Base-by-base conservation (phyloP, 1,140 invertebrate species). In the Maconellicoccus hirsutus region DNA sequence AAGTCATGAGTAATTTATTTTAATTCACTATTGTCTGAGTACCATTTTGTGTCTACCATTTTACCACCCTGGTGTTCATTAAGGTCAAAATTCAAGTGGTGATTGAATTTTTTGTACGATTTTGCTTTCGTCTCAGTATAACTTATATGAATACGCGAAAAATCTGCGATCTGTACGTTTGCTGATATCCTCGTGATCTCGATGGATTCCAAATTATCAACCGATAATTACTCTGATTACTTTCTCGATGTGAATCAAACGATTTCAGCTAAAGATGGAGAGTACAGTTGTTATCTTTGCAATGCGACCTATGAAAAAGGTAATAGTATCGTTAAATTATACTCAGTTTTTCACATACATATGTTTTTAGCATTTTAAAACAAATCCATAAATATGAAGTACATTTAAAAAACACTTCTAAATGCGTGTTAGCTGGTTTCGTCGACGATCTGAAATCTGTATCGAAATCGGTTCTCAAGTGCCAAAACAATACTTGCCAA, bases 281-380 rank as follows among this genome's bases (percentile, higher is more conserved):
- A 66, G 25, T 66, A 6, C 61, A 66, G 22, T 23, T 66, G 61
- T 66, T 66, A 66, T 23, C 16, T 66, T 4, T 66, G 61, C 21
- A 66, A 66, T 19, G 61, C 61, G 61, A 66, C 61, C 1, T 66
- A 66, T 23, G 61, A 66, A 66, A 66, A 66, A 66, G 61, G 61
- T 66, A 66, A 52, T 52, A 33, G 12, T 6, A 33, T 33, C 12
- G 29, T 3, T 33, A 33, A 33, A 33, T 33, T 6, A 6, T 33
- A 12, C 29, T 33, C 12, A 33, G n/a, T 52, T 16, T 52, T 4
- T 4, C 16, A 14, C 10, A 52, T 52, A n/a, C n/a, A n/a, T n/a
- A n/a, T 52, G 6, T 52, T 52, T 52, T 33, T 33, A 12, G 3
- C 12, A 6, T 33, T 33, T 33, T 33, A 3, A 12, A 3, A 33